Conservation (phyloP, 2,797 vertebrate genomes). For the Rhinophrynus dorsalis region DNA sequence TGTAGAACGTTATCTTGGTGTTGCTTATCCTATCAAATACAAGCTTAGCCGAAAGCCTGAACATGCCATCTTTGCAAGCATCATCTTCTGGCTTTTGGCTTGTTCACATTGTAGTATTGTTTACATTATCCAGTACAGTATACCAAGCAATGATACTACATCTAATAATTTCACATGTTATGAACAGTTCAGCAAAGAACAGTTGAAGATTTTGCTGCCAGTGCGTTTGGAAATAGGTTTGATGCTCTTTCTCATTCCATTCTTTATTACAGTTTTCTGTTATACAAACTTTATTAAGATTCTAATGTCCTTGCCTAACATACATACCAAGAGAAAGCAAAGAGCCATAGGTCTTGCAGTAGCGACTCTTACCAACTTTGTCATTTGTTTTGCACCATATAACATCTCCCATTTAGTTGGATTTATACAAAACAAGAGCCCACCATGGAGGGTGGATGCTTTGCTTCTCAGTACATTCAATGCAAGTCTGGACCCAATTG, state of each 20-base stretch:
- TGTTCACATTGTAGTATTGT: slow-evolving; percentile 72
- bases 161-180: slow-evolving; percentile 61
- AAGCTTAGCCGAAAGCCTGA: slow-evolving; percentile 69
- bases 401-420: slow-evolving; percentile 79
- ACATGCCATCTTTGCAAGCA: slow-evolving; percentile 68
- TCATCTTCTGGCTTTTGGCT: slow-evolving; percentile 74
- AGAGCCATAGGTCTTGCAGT: slow-evolving; percentile 76
- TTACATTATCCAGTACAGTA: slow-evolving; percentile 67
- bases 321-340: slow-evolving; percentile 62
- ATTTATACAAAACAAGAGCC: slow-evolving; percentile 59
- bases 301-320: slow-evolving; percentile 68
- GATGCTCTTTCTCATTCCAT: slow-evolving; percentile 76
- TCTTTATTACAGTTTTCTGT: slow-evolving; percentile 74
- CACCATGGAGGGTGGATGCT: slow-evolving; percentile 70
- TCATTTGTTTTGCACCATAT: slow-evolving; percentile 78
- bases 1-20: slow-evolving; percentile 83
- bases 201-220: slow-evolving; percentile 71
- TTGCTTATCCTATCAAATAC: slow-evolving; percentile 79
- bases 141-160: not conserved
- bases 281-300: slow-evolving; percentile 79
- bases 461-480: slow-evolving; percentile 80
- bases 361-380: slow-evolving; percentile 76
- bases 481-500: slow-evolving; percentile 76
- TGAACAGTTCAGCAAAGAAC: slow-evolving; percentile 61
- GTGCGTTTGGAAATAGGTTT: slow-evolving; percentile 75